Conservation (phyloP, 2,797 vertebrate species). For the Chrysocyon brachyurus region DNA sequence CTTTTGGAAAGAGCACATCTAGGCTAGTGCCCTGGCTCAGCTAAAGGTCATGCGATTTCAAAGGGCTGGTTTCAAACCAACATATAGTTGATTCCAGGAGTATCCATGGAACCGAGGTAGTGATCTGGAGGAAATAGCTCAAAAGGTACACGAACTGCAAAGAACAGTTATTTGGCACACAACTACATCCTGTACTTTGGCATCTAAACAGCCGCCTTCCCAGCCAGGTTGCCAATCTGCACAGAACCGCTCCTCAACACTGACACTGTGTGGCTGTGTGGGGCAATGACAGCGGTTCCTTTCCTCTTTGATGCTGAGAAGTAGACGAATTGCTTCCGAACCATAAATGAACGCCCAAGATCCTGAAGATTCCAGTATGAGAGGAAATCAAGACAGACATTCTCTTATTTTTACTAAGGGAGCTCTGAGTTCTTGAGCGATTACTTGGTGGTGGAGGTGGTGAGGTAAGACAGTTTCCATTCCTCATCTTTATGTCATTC, state of each 20-base stretch:
- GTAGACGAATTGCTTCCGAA: fast-evolving
- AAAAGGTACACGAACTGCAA: background rate
- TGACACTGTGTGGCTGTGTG: background rate
- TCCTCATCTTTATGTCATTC: background rate
- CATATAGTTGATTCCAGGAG: background rate
- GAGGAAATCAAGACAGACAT: background rate
- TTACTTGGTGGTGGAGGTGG: too few relatives aligned
- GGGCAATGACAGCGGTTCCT: background rate
- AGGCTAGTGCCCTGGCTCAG: background rate
- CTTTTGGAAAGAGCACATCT: background rate
- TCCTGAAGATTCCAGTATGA: fast-evolving
- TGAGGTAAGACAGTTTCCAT: fast-evolving
- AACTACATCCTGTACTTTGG: fast-evolving
- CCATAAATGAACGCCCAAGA: fast-evolving
- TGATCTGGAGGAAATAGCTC: background rate
- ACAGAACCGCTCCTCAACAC: background rate
- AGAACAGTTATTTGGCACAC: background rate
- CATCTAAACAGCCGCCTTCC: fast-evolving
- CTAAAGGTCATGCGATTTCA: background rate
- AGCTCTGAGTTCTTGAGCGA: background rate
- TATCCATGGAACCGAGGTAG: background rate
- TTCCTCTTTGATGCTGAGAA: fast-evolving
- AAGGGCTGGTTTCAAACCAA: background rate
- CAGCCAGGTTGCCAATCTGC: fast-evolving
- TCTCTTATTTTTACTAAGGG: fast-evolving